Conservation (phyloP, 2,888 invertebrate species). For the Muschampia plurimacula region DNA sequence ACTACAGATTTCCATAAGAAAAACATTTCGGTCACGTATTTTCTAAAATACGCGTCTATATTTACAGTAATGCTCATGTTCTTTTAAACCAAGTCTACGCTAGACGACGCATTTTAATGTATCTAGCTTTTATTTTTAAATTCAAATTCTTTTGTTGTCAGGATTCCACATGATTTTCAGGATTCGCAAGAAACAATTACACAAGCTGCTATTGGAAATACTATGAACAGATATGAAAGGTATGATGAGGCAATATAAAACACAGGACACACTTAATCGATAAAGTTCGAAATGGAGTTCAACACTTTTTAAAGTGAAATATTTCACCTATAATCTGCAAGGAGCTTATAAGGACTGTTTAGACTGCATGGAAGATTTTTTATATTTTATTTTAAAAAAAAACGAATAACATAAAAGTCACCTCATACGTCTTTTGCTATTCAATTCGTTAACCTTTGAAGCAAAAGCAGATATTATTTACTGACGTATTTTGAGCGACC, state of each 20-base stretch:
- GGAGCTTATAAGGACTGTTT: too few species aligned
- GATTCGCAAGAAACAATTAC: neutral
- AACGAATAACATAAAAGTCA: neutral
- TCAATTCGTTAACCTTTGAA: constrained; percentile 25
- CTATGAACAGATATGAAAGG: neutral
- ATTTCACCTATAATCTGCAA: too few species aligned
- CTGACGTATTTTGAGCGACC: constrained; percentile 35
- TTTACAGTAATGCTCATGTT: constrained; percentile 9
- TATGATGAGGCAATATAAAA: too few species aligned
- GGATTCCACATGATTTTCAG: neutral
- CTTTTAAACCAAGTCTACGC: neutral
- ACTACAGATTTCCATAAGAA: constrained; percentile 75
- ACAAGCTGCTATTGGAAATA: neutral
- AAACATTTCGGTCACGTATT: constrained; percentile 69
- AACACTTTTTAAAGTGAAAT: too few species aligned
- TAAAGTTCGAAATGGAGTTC: too few species aligned
- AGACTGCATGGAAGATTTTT: too few species aligned
- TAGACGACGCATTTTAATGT: neutral
- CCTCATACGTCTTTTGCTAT: constrained; percentile 21
- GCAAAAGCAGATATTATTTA: constrained; percentile 31
- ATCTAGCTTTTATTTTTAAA: neutral
- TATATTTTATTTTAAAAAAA: neutral
- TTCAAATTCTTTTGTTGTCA: neutral
- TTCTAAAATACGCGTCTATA: constrained; percentile 39
- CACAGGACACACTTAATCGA: too few species aligned